Evolutionary conservation across 2,113 vertebrate species (phyloP).

Genomic region (Edolisoma coerulescens): DNA sequence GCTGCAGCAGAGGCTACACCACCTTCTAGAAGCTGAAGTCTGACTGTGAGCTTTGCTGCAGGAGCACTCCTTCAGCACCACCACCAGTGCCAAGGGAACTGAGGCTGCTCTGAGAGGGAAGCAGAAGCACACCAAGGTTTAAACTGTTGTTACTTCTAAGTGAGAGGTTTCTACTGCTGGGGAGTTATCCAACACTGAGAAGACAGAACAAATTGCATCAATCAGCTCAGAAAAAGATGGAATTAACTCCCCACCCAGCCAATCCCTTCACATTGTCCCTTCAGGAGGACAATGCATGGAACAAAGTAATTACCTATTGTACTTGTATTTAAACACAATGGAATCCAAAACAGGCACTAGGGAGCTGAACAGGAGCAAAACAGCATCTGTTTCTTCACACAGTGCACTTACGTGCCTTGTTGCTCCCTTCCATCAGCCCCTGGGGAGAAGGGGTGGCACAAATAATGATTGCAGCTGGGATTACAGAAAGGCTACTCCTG

Average conservation of each 20-base stretch:
- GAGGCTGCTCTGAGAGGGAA: not conserved
- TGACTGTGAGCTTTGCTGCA: not conserved
- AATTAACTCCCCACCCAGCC: not conserved
- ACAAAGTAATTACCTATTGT: constrained; percentile 27
- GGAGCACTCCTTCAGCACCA: not conserved
- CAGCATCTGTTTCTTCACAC: constrained; percentile 29
- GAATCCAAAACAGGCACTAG: not conserved
- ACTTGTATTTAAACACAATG: constrained; percentile 5
- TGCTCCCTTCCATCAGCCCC: not conserved
- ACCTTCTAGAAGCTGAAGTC: not conserved
- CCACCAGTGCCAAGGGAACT: not conserved
- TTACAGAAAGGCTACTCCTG: not conserved
- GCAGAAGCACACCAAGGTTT: not conserved
- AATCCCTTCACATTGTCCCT: not conserved
- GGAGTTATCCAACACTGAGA: not conserved
- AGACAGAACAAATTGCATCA: not conserved
- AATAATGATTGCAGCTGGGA: not conserved
- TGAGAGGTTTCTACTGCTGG: not conserved
- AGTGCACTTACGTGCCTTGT: not conserved
- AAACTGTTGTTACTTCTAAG: not conserved
- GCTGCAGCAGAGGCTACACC: not conserved
- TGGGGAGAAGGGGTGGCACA: not conserved
- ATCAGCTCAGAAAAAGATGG: not conserved
- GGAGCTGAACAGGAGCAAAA: constrained; percentile 19
- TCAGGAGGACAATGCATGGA: constrained; percentile 5